Evolutionary conservation across 2,888 invertebrate species (phyloP).

Genomic region (Aspidiotus rigidus): DNA sequence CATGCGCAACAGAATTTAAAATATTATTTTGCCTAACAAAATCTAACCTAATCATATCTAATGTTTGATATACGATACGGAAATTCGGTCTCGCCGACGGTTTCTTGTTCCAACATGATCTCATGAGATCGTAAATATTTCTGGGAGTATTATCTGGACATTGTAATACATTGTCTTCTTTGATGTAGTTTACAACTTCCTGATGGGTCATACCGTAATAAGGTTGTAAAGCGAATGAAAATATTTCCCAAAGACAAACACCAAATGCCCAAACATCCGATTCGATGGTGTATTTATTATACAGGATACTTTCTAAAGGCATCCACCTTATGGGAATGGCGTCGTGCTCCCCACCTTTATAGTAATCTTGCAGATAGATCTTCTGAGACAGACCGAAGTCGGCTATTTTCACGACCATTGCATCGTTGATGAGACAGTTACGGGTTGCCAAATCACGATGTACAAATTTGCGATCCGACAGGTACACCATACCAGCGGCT

Average conservation of each 20-base stretch:
- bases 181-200: conserved; percentile 88
- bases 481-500: conserved; percentile 88
- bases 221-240: conserved; percentile 90
- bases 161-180: conserved; percentile 82
- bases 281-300: conserved; percentile 91
- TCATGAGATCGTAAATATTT: conserved; percentile 83
- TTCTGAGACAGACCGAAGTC: conserved; percentile 95
- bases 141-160: conserved; percentile 85
- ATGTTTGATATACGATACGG: conserved; percentile 65
- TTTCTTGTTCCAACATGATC: conserved; percentile 83
- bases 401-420: conserved; percentile 91
- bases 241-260: conserved; percentile 93
- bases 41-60: conserved; percentile 56
- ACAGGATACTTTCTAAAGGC: conserved; percentile 91
- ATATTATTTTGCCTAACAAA: conserved; percentile 24
- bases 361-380: conserved; percentile 89
- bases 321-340: conserved; percentile 97
- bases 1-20: conserved; percentile 13
- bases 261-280: conserved; percentile 98
- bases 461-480: conserved; percentile 88
- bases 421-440: conserved; percentile 88
- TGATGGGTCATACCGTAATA: conserved; percentile 96
- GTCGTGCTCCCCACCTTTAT: conserved; percentile 89
- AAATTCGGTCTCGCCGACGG: conserved; percentile 80
- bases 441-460: conserved; percentile 91